Evolutionary conservation across 1,140 invertebrate species (phyloP), one percentile per base, ranked within the genome.

Genomic region (Idris sp.): DNA sequence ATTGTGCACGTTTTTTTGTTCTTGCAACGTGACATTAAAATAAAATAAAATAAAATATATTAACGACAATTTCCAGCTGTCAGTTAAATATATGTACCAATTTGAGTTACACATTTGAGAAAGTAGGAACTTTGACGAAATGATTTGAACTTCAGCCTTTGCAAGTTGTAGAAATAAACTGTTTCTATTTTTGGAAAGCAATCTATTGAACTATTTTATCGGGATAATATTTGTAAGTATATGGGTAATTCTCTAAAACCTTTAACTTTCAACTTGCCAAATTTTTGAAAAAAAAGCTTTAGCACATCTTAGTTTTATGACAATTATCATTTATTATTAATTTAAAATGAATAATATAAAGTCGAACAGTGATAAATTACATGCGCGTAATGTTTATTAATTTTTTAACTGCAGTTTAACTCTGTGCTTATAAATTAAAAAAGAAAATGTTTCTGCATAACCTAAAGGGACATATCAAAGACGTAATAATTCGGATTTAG

Each of bases 121-220:
- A 51, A 51, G 46, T 36, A 22, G 4, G 9, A 35, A 22, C 14
- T 22, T 6, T 22, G 19, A 22, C 6, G n/a, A 43, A 2, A 18
- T 38, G 14, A 18, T 38, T 38, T 18, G 15, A 38, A 38, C 35
- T 18, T 38, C 18, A 16, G 18, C 15, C 18, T 18, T 38, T 38
- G 35, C 1, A 0, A 8, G 8, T 15, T 15, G 33, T 6, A 2
- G 19, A 6, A 22, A 22, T 22, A 2, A 6, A 22, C 19, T 22
- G n/a, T 38, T 38, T 19, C 16, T 38, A 38, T n/a, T 38, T 38
- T 19, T 35, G 19, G 19, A 2, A 38, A 11, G 14, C 9, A n/a
- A 5, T n/a, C 7, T 30, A 46, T 46, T 16, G 43, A 46, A 31
- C 26, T 16, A 26, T 44, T 11, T 3, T 4, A 44, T 44, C 22